These are phyloP conservation scores for Heteropelma amictum DNA, from an alignment of 2,888 invertebrate genomes.

Conservation along the genomic window DNA sequence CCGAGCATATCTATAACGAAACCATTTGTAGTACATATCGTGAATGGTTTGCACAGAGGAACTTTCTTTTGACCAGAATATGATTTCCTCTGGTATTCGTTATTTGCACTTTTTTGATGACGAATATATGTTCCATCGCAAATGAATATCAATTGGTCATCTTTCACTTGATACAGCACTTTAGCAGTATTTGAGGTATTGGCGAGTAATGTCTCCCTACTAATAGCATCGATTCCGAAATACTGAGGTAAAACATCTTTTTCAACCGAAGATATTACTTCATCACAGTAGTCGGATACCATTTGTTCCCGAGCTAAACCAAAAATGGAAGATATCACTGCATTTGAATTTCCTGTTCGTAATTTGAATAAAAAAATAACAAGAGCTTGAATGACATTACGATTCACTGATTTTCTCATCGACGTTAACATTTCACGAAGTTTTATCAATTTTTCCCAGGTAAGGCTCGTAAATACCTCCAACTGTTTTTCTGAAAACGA, in stretches of 20 bases:
- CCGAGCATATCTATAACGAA: background rate
- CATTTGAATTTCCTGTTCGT: conserved; percentile 57
- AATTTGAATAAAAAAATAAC: conserved; percentile 20
- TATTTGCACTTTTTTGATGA: conserved; percentile 54
- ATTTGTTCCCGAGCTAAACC: conserved; percentile 69
- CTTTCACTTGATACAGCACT: background rate
- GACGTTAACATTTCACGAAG: conserved; percentile 14
- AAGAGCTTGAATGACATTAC: conserved; percentile 7
- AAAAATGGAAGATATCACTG: conserved; percentile 54
- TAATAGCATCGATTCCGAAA: conserved; percentile 40
- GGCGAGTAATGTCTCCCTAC: background rate
- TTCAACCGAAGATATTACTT: conserved; percentile 56
- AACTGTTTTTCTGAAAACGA: conserved; percentile 5
- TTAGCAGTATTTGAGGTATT: background rate
- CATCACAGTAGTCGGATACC: conserved; percentile 57
- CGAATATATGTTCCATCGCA: background rate
- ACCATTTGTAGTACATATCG: conserved; percentile 17
- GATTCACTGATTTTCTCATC: background rate
- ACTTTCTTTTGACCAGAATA: conserved; percentile 25
- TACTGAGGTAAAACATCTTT: conserved; percentile 55
- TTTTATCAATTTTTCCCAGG: conserved; percentile 25
- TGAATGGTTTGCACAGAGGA: conserved; percentile 27
- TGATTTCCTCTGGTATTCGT: conserved; percentile 56
- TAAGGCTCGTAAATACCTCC: conserved; percentile 26
- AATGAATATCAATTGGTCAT: background rate